Evolutionary conservation across 2,797 vertebrate genomes (phyloP).

Genomic region (Podargus strigoides): DNA sequence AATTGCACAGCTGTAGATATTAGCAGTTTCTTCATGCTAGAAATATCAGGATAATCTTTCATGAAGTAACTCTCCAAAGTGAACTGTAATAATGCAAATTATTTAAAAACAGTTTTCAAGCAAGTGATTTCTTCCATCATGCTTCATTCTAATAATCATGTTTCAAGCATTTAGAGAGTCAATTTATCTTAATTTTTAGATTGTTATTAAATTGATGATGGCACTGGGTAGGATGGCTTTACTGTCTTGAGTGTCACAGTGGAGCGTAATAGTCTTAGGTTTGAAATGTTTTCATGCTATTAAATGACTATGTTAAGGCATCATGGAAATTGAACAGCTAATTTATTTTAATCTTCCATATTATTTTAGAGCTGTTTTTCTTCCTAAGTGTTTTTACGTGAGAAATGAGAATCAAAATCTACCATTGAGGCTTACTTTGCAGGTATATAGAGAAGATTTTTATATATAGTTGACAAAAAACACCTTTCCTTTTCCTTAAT

Average conservation of each 20-base stretch:
- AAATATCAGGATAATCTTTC: neutral
- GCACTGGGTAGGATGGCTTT: slow-evolving; percentile 15
- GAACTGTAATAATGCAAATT: neutral
- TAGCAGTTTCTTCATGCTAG: neutral
- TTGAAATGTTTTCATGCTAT: slow-evolving; percentile 19
- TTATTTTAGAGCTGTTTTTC: neutral
- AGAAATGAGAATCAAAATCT: neutral
- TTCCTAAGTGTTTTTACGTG: neutral
- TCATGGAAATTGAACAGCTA: neutral
- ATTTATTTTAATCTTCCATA: slow-evolving; percentile 10
- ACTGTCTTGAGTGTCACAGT: neutral
- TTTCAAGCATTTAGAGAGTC: slow-evolving; percentile 17
- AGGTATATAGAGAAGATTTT: neutral
- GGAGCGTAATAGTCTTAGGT: neutral
- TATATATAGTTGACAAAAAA: neutral
- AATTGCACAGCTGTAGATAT: neutral
- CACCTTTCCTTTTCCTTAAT: neutral
- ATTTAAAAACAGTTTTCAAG: slow-evolving; percentile 6
- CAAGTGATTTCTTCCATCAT: neutral
- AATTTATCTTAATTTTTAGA: slow-evolving; percentile 44
- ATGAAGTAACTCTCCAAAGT: neutral
- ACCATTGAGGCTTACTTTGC: neutral
- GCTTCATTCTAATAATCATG: neutral
- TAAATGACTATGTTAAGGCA: neutral
- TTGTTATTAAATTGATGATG: slow-evolving; percentile 42